Percentiles rank a stretch among this genome's conserved stretches.
These are phyloP conservation scores for Thysanoteuthis rhombus DNA, from an alignment of 2,888 invertebrate genomes.

Conservation along the genomic window DNA sequence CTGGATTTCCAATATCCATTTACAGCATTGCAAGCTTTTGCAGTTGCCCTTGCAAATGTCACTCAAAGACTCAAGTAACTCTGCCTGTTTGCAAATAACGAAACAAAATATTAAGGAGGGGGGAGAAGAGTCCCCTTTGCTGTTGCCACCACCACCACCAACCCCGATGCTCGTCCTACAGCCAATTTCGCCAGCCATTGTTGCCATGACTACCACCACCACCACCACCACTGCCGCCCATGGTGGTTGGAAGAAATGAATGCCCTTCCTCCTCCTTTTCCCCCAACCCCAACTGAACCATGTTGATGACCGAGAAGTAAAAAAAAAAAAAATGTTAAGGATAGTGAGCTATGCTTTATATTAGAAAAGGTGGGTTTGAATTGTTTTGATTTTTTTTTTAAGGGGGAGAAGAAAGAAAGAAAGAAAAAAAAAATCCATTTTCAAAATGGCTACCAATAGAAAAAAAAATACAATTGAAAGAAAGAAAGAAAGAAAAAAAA, in stretches of 20 bases:
- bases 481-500: too few relatives aligned
- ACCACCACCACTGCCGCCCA: background rate
- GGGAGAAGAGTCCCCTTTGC: background rate
- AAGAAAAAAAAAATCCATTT: background rate
- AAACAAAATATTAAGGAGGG: background rate
- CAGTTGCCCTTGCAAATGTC: constrained; percentile 95
- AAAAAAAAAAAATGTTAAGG: too few relatives aligned
- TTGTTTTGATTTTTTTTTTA: background rate
- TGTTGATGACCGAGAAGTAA: background rate
- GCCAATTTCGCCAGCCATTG: background rate
- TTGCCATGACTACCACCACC: background rate
- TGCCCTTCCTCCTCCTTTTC: background rate
- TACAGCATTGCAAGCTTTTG: constrained; percentile 97
- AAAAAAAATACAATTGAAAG: background rate
- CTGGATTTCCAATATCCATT: constrained; percentile 99
- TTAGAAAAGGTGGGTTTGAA: background rate
- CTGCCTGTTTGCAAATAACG: background rate
- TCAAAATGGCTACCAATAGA: background rate
- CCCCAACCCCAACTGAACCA: background rate
- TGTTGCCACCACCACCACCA: background rate
- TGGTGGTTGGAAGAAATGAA: background rate
- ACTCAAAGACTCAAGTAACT: constrained; percentile 89
- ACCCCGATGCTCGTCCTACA: background rate
- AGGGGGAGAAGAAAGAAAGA: background rate
- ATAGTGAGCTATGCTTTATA: background rate